phyloP scores from a whole-genome alignment of 2,888 invertebrate species.

The Rotaria magnacalcarata region DNA sequence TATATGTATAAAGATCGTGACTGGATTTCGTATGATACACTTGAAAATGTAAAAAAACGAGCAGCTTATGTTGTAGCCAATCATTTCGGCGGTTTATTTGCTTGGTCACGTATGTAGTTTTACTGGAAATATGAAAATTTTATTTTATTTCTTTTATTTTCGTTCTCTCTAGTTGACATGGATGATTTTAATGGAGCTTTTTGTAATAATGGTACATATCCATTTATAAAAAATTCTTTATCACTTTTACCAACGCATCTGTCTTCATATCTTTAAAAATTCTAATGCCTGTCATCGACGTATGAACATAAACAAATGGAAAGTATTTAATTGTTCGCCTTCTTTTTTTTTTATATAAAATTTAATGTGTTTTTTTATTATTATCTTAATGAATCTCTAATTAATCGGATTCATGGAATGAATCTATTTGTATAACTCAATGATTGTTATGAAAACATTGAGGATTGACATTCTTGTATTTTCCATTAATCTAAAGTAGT shows the following conservation, averaged over 20 bases:
- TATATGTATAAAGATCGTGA: constrained; percentile 40
- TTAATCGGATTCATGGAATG: no score
- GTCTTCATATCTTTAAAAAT: neutral
- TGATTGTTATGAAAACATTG: no score
- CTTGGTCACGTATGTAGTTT: constrained; percentile 45
- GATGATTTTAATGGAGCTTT: constrained; percentile 45
- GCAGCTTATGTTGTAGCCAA: constrained; percentile 46
- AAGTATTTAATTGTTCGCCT: neutral
- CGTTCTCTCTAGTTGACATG: neutral
- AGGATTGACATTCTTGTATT: no score
- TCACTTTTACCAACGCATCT: constrained; percentile 36
- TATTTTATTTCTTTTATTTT: neutral
- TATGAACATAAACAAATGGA: neutral
- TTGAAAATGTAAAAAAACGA: constrained; percentile 41
- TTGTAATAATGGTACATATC: constrained; percentile 46
- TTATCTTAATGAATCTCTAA: no score
- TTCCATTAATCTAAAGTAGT: no score
- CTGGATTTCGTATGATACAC: constrained; percentile 43
- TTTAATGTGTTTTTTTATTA: no score
- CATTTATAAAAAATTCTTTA: constrained; percentile 42
- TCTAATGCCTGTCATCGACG: neutral
- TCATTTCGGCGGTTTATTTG: constrained; percentile 43
- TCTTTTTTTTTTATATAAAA: neutral
- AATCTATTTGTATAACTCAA: no score
- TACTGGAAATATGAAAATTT: neutral